Conservation (phyloP, 23 tunicate genomes). For the Aplidium turbinatum region DNA sequence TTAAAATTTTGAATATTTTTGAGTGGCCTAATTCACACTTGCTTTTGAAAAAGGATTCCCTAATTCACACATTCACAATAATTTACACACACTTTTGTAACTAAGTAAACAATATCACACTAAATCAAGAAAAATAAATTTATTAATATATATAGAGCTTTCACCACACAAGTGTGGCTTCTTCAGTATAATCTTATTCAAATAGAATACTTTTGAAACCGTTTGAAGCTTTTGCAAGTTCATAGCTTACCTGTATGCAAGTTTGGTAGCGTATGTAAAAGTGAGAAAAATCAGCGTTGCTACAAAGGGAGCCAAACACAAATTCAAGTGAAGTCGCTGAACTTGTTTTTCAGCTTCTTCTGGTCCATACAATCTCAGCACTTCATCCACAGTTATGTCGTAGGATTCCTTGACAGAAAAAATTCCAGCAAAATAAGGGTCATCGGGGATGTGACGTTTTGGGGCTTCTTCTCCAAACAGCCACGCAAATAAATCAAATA, state of each 20-base stretch:
- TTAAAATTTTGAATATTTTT: too few relatives aligned
- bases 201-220: too few relatives aligned
- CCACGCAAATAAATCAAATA: background rate
- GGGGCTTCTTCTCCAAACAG: background rate
- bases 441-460: background rate
- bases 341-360: background rate
- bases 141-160: too few relatives aligned
- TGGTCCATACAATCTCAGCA: background rate
- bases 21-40: too few relatives aligned
- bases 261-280: background rate
- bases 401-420: conserved; percentile 1
- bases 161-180: too few relatives aligned
- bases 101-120: background rate
- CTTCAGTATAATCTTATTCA: too few relatives aligned
- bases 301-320: conserved; percentile 8
- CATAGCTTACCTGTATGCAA: too few relatives aligned
- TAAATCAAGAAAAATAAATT: too few relatives aligned
- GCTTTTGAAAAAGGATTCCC: background rate
- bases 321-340: background rate
- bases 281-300: conserved; percentile 4
- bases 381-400: background rate
- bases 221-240: too few relatives aligned
- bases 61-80: background rate
- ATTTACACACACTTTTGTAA: background rate
- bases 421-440: background rate